These are phyloP conservation scores for Nibea albiflora DNA, from an alignment of 2,113 vertebrate genomes.

Conservation along the genomic window DNA sequence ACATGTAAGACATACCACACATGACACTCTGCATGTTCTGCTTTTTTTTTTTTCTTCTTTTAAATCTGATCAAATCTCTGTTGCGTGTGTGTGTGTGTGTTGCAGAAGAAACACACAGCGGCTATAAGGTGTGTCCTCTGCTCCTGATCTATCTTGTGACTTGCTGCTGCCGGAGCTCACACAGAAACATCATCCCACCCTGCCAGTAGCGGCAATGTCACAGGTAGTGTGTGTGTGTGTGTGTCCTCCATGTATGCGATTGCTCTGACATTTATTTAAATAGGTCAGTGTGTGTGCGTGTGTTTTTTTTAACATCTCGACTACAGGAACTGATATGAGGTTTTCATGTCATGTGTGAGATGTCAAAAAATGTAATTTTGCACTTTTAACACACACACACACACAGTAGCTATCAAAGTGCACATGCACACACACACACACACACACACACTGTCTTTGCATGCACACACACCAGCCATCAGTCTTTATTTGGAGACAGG, in stretches of 20 bases:
- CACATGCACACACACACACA: background rate
- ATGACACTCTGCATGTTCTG: background rate
- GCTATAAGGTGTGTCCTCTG: background rate
- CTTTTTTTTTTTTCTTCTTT: background rate
- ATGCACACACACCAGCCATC: conserved; percentile 28
- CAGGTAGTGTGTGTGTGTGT: background rate
- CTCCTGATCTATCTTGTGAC: conserved; percentile 16
- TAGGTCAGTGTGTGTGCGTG: background rate
- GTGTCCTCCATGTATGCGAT: background rate
- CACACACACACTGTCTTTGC: background rate
- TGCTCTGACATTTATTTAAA: conserved; percentile 17
- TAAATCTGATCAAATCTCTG: conserved; percentile 31
- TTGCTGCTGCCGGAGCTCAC: background rate
- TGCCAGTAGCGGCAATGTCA: conserved; percentile 17
- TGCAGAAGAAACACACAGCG: background rate
- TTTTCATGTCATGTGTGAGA: conserved; percentile 11
- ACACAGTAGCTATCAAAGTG: background rate
- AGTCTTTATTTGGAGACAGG: conserved; percentile 73
- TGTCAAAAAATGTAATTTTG: background rate
- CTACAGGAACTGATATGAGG: background rate
- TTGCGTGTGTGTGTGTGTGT: background rate
- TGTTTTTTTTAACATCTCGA: conserved; percentile 13
- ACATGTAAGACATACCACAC: background rate
- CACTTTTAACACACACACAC: background rate
- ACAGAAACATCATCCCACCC: conserved; percentile 8